These are phyloP conservation scores for Hydrozoanthus gracilis DNA, from an alignment of 92 coral and sea anemone genomes.

Conservation along the genomic window DNA sequence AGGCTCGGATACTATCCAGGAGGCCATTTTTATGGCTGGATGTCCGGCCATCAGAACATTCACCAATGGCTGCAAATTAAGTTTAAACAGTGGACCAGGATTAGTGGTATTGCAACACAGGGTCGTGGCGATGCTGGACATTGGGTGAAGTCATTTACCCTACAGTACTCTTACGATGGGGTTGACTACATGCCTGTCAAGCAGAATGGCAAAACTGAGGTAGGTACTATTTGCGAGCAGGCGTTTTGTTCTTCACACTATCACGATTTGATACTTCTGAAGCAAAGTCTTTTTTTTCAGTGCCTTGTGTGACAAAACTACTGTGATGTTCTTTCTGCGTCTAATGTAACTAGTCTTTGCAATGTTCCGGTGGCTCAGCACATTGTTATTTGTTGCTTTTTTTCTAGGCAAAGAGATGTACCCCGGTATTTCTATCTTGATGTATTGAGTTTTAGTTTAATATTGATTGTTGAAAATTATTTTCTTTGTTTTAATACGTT, in stretches of 20 bases:
- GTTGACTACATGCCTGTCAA: slow-evolving; percentile 28
- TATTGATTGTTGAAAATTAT: too few species aligned
- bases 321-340: too few species aligned
- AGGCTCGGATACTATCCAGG: not conserved
- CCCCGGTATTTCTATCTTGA: too few species aligned
- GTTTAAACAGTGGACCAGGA: slow-evolving; percentile 5
- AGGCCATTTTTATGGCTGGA: slow-evolving; percentile 14
- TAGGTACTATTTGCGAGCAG: not conserved
- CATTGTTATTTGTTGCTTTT: too few species aligned
- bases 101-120: slow-evolving; percentile 29
- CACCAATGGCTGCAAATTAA: slow-evolving; percentile 28
- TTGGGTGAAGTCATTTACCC: slow-evolving; percentile 16
- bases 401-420: too few species aligned
- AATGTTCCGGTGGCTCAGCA: too few species aligned
- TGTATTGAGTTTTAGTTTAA: too few species aligned
- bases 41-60: not conserved
- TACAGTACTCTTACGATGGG: slow-evolving; percentile 35
- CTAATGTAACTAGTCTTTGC: too few species aligned
- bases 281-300: not conserved
- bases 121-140: slow-evolving; percentile 18
- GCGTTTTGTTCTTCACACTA: not conserved
- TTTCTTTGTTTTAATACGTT: too few species aligned
- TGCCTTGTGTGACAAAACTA: too few species aligned
- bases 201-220: slow-evolving; percentile 23
- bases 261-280: not conserved